Evolutionary conservation across 2,888 invertebrate species (phyloP), one percentile per base, ranked within the genome.

Genomic region (Eurytoma adleriae): DNA sequence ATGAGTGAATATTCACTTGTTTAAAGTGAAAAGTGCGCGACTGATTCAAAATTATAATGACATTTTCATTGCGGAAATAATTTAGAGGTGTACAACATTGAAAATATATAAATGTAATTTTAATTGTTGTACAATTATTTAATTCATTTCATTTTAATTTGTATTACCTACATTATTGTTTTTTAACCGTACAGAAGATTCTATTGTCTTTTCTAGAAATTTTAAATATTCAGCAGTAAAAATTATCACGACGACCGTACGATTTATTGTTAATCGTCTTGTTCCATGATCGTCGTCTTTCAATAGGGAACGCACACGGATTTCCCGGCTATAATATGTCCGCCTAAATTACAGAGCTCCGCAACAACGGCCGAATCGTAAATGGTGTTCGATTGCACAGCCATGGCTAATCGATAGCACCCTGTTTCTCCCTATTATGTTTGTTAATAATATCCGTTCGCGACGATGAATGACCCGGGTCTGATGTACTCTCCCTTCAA

Each of bases 331-430:
- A 54, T 13, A 14, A 16, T n/a, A 14, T 14, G 12, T 14, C n/a
- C 52, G 24, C 13, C n/a, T 72, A 61, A 72, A 72, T 64, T 72
- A 72, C 54, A 52, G 72, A 64, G 54, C 10, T 13, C 12, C n/a
- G 62, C 24, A 30, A 30, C 72, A 72, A 64, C 30, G 62, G n/a
- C 54, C 54, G 62, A 72, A 61, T 61, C 72, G 50, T 40, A 72
- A 62, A 30, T 72, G 50, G 52, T 16, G 14, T 57, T n/a, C 57
- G 74, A 74, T 75, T 75, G 67, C 59, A 59, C 59, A 64, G 75
- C 50, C 54, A 52, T 14, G 59, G 27, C 67, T 75, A 75, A 75
- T 75, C 59, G 67, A 59, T 67, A 27, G 59, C 75, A 59, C n/a
- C 24, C 27, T 66, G 24, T 74, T 7, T 54, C 10, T 3, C 14